Evolutionary conservation across 1,140 invertebrate genomes (phyloP).

Genomic region (Globodera ellingtonae): DNA sequence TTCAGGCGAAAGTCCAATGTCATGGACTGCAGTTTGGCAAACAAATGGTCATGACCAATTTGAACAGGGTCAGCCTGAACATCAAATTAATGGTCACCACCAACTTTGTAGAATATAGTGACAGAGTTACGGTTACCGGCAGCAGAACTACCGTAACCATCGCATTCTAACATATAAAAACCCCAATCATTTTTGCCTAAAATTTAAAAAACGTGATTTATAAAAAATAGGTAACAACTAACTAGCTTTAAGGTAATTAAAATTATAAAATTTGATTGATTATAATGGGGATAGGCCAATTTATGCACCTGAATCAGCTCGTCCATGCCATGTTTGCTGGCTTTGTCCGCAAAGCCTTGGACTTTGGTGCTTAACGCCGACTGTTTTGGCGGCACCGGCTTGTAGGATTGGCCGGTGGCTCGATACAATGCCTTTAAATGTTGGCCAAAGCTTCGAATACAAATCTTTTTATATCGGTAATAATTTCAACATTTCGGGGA

Average conservation of each 20-base stretch:
- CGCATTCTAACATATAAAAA: too few species aligned
- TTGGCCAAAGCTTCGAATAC: conserved; percentile 60
- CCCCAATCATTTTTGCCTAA: too few species aligned
- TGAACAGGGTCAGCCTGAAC: conserved; percentile 89
- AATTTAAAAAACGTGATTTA: too few species aligned
- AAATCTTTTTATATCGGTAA: background rate
- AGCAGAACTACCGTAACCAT: too few species aligned
- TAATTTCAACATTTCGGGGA: background rate
- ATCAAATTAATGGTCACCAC: background rate
- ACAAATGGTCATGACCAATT: conserved; percentile 89
- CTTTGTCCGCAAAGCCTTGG: conserved; percentile 76
- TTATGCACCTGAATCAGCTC: conserved; percentile 79
- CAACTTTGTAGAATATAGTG: too few species aligned
- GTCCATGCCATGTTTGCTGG: conserved; percentile 85
- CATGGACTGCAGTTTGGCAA: conserved; percentile 85
- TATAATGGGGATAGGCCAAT: background rate
- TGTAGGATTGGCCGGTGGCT: conserved; percentile 97
- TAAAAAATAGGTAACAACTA: too few species aligned
- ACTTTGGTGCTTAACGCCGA: conserved; percentile 66
- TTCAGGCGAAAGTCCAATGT: conserved; percentile 91
- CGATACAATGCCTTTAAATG: conserved; percentile 81
- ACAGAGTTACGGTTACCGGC: too few species aligned
- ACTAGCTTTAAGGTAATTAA: too few species aligned
- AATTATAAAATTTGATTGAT: too few species aligned
- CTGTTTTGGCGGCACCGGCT: conserved; percentile 83